Conservation (phyloP, 2,888 invertebrate species). For the Yponomeuta malinellus region DNA sequence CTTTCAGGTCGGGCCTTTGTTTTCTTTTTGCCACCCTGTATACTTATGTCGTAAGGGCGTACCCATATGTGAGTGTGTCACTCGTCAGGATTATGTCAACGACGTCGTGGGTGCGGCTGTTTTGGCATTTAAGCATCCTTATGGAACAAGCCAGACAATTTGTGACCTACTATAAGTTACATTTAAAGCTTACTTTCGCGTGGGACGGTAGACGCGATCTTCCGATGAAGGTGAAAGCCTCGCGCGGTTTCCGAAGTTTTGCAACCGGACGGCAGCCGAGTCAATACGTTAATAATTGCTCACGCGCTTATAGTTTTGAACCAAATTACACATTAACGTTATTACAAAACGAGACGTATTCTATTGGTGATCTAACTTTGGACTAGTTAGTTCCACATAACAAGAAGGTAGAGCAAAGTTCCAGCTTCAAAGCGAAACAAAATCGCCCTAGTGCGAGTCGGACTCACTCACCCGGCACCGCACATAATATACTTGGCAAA, state of each 20-base stretch:
- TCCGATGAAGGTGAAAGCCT: constrained; percentile 7
- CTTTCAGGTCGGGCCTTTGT: too few species aligned
- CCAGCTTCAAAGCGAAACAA: too few species aligned
- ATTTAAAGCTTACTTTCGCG: neutral
- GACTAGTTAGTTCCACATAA: too few species aligned
- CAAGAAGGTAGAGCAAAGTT: too few species aligned
- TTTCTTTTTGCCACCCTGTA: too few species aligned
- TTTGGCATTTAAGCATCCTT: neutral
- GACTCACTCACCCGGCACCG: too few species aligned
- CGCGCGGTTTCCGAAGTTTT: constrained; percentile 3
- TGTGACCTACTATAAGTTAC: neutral
- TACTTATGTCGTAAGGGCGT: neutral
- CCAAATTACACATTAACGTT: too few species aligned
- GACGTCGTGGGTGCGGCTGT: neutral
- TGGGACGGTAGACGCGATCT: neutral
- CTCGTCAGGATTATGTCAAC: neutral
- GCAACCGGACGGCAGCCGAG: constrained; percentile 5
- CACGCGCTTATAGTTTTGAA: neutral
- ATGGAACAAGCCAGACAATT: neutral
- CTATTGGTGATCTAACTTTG: too few species aligned
- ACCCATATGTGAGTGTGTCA: neutral
- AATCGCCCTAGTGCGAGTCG: too few species aligned
- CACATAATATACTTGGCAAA: too few species aligned
- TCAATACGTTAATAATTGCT: constrained; percentile 9
- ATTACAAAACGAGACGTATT: too few species aligned